phyloP scores from a whole-genome alignment of 30 jellyfish, hydroid and myxozoan genomes.

The Hydractinia echinata region DNA sequence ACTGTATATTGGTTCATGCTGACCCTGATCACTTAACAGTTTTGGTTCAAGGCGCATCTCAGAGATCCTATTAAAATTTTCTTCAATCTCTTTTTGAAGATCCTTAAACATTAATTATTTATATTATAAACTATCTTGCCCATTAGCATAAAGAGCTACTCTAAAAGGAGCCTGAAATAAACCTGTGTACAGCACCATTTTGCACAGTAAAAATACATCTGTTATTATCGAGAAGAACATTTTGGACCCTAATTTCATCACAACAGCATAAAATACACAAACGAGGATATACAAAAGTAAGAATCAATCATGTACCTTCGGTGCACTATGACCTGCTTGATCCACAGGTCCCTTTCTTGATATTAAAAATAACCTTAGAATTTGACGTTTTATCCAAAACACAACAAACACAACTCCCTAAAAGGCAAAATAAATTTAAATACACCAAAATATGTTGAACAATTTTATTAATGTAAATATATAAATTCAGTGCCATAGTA shows the following conservation, averaged over 20 bases:
- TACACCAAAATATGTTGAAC: too few species aligned
- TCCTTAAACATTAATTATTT: constrained; percentile 27
- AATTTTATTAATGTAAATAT: too few species aligned
- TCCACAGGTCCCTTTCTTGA: constrained; percentile 86
- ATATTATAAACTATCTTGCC: background rate
- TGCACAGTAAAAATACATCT: too few species aligned
- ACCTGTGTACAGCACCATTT: too few species aligned
- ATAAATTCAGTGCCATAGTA: too few species aligned
- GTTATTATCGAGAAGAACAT: too few species aligned
- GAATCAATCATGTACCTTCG: constrained; percentile 35
- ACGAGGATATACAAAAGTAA: background rate
- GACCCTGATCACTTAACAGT: constrained; percentile 87
- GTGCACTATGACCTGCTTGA: constrained; percentile 67
- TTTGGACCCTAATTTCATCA: too few species aligned
- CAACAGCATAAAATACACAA: background rate
- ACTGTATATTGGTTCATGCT: constrained; percentile 62
- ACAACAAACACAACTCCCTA: constrained; percentile 56
- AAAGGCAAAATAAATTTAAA: background rate
- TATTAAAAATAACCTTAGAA: constrained; percentile 66
- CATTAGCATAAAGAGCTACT: too few species aligned
- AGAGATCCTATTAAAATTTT: constrained; percentile 44
- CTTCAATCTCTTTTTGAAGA: constrained; percentile 67
- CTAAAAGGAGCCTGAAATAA: too few species aligned
- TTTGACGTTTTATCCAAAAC: constrained; percentile 87
- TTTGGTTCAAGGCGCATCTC: constrained; percentile 71